Conservation (phyloP, 2,888 invertebrate genomes). For the Tyria jacobaeae region DNA sequence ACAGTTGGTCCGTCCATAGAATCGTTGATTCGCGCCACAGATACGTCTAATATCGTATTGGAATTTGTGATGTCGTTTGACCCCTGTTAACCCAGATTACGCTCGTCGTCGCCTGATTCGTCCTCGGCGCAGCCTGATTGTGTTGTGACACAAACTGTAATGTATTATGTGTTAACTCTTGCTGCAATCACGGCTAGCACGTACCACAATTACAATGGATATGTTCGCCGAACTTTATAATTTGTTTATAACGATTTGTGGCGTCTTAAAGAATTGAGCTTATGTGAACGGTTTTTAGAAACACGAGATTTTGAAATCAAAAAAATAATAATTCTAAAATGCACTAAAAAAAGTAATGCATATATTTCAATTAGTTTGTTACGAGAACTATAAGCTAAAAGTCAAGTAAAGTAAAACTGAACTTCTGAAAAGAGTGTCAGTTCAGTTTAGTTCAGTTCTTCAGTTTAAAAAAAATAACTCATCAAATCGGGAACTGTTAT, state of each 20-base stretch:
- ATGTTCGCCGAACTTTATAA: constrained; percentile 79
- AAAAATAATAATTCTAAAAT: not conserved
- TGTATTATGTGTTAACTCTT: constrained; percentile 87
- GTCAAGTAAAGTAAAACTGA: no score
- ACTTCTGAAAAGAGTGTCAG: no score
- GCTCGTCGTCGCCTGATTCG: constrained; percentile 87
- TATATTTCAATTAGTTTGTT: not conserved
- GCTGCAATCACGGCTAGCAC: constrained; percentile 84
- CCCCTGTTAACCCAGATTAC: constrained; percentile 92
- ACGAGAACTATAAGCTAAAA: not conserved
- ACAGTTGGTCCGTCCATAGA: constrained; percentile 69
- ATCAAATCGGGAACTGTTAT: no score
- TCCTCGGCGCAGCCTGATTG: constrained; percentile 84
- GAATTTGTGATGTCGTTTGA: constrained; percentile 91
- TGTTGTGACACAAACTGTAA: constrained; percentile 87
- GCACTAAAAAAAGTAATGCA: not conserved
- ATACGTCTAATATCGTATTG: constrained; percentile 88
- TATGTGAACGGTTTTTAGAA: constrained; percentile 27
- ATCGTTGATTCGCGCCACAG: constrained; percentile 85
- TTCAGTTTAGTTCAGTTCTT: no score
- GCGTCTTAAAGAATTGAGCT: constrained; percentile 33
- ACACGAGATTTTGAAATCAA: not conserved
- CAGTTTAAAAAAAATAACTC: no score
- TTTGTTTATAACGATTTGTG: constrained; percentile 65
- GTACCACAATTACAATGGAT: constrained; percentile 81